Evolutionary conservation across 2,888 invertebrate genomes (phyloP).

Genomic region (Agonum fuliginosum): DNA sequence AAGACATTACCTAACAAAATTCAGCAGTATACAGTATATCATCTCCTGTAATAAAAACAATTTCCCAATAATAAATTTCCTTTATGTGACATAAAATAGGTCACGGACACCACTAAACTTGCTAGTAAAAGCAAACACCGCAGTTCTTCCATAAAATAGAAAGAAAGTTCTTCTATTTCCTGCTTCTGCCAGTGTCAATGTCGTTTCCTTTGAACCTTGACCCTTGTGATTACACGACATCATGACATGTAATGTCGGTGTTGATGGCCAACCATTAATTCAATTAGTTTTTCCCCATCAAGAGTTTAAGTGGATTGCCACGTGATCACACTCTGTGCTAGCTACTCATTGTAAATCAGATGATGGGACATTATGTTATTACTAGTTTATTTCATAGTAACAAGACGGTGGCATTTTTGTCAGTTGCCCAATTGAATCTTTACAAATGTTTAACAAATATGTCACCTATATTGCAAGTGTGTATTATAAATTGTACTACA

Average conservation of each 20-base stretch:
- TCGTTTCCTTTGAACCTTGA: slow-evolving; percentile 21
- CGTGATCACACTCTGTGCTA: slow-evolving; percentile 8
- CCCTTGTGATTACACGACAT: too few species aligned
- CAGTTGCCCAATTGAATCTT: background rate
- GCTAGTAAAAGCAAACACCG: background rate
- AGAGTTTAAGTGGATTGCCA: slow-evolving; percentile 19
- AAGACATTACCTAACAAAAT: too few species aligned
- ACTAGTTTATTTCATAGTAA: too few species aligned
- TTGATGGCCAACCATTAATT: slow-evolving; percentile 6
- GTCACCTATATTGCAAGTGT: too few species aligned
- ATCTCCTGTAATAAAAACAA: too few species aligned
- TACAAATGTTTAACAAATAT: too few species aligned
- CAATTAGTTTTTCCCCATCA: slow-evolving; percentile 15
- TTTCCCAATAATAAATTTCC: background rate
- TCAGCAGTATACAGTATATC: too few species aligned
- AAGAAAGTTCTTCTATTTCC: background rate
- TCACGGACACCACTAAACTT: background rate
- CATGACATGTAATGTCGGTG: slow-evolving; percentile 1
- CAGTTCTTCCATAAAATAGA: background rate
- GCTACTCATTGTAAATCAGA: slow-evolving; percentile 29
- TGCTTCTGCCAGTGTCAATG: background rate
- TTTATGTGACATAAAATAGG: background rate
- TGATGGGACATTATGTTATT: slow-evolving; percentile 7
- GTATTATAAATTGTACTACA: too few species aligned
- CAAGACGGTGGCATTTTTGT: too few species aligned